Conservation (phyloP, 2,797 vertebrate species). For the Peromyscus attwateri region DNA sequence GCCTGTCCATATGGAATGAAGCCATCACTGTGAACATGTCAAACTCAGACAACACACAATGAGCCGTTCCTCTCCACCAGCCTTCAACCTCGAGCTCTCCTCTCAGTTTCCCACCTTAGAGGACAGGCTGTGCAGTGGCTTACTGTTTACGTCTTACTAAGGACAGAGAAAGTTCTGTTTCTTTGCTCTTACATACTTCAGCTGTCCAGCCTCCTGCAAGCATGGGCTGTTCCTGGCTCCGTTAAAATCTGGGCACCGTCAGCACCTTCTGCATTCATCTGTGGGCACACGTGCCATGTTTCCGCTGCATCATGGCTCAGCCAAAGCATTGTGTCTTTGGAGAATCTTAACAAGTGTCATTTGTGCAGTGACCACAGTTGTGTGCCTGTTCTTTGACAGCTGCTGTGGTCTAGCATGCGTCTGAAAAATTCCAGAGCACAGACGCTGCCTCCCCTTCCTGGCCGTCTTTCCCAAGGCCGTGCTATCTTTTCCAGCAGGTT, state of each 20-base stretch:
- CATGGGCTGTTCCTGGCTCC: neutral
- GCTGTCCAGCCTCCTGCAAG: neutral
- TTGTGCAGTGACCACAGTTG: neutral
- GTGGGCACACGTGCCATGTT: fast-evolving
- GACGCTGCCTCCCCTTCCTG: neutral
- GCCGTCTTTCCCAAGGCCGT: fast-evolving
- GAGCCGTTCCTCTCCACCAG: neutral
- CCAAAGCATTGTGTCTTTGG: neutral
- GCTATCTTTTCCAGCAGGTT: neutral
- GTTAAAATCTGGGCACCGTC: neutral
- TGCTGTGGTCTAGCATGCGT: conserved; percentile 3
- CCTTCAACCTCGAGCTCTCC: no score
- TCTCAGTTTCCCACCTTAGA: fast-evolving
- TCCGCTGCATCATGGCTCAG: neutral
- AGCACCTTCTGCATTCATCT: neutral
- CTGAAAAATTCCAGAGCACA: conserved; percentile 17
- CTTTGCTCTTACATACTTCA: neutral
- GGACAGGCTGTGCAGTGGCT: neutral
- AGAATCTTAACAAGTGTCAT: neutral
- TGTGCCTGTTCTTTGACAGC: conserved; percentile 7
- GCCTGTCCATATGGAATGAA: neutral
- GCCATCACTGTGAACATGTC: neutral
- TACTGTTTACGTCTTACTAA: neutral
- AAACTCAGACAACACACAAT: neutral
- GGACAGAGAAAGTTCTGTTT: neutral